phyloP scores from a whole-genome alignment of 2,888 invertebrate species.

The Cryptophagus acutangulus region DNA sequence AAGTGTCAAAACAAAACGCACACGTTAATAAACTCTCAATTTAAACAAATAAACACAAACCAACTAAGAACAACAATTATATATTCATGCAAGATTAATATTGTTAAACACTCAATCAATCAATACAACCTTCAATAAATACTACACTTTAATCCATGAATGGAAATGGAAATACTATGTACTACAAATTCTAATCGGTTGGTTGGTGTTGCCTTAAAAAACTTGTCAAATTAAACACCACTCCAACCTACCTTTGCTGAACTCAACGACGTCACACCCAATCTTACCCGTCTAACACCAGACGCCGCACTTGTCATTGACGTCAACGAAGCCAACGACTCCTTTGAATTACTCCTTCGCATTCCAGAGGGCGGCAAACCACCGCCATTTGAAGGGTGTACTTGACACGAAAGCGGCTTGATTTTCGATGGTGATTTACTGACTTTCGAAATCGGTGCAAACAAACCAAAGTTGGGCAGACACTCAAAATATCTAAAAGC shows the following conservation, averaged over 20 bases:
- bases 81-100: too few species aligned
- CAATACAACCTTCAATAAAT: conserved; percentile 8
- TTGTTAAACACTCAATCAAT: too few species aligned
- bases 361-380: conserved; percentile 49
- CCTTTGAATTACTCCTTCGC: conserved; percentile 75
- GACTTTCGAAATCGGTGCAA: conserved; percentile 89
- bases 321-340: conserved; percentile 67
- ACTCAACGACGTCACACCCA: conserved; percentile 65
- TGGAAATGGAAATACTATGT: too few species aligned
- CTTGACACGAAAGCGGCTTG: conserved; percentile 58
- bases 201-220: conserved; percentile 34
- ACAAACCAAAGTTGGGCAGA: conserved; percentile 83
- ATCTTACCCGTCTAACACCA: conserved; percentile 68
- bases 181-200: conserved; percentile 26
- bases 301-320: conserved; percentile 44
- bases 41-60: conserved; percentile 29
- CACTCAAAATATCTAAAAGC: conserved; percentile 86
- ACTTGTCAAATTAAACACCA: conserved; percentile 32
- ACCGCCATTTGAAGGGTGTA: conserved; percentile 51
- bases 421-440: conserved; percentile 75
- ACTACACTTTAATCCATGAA: conserved; percentile 2
- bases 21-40: conserved; percentile 4
- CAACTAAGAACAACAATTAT: too few species aligned
- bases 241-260: conserved; percentile 57
- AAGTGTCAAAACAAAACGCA: conserved; percentile 15